Evolutionary conservation across 2,113 vertebrate genomes (phyloP).

Genomic region (Colaptes auratus): DNA sequence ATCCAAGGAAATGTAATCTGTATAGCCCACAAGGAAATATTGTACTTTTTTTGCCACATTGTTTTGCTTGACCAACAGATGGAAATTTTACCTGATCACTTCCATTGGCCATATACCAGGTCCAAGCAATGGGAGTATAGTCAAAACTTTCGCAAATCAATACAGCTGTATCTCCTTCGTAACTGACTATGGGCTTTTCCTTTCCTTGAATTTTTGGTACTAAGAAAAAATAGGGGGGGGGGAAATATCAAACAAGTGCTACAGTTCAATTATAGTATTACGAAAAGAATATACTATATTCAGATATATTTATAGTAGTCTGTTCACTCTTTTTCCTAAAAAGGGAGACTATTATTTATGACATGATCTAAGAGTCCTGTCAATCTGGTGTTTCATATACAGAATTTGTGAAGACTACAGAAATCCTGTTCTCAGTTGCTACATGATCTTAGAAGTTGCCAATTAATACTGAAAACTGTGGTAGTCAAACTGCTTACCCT

Average conservation of each 20-base stretch:
- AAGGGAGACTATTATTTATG: background rate
- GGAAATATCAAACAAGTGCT: background rate
- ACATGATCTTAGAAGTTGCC: background rate
- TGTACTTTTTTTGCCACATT: background rate
- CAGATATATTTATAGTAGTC: background rate
- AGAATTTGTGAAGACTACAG: background rate
- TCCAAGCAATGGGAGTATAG: slow-evolving; percentile 61
- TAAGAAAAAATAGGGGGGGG: slow-evolving; percentile 19
- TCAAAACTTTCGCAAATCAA: slow-evolving; percentile 57
- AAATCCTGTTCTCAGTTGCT: background rate
- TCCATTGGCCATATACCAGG: slow-evolving; percentile 72
- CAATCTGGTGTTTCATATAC: background rate
- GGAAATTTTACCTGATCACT: slow-evolving; percentile 67
- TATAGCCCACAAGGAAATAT: background rate
- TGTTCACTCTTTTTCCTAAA: background rate
- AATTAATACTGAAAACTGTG: too few species aligned
- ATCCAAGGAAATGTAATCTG: background rate
- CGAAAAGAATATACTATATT: background rate
- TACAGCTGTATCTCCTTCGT: slow-evolving; percentile 62
- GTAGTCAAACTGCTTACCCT: background rate
- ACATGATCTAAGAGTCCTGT: background rate
- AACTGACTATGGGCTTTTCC: slow-evolving; percentile 66
- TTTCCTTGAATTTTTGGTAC: slow-evolving; percentile 69
- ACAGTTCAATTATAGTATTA: background rate
- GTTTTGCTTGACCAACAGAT: background rate